Evolutionary conservation across 2,888 invertebrate species (phyloP).

Genomic region (Smittia aterrima): DNA sequence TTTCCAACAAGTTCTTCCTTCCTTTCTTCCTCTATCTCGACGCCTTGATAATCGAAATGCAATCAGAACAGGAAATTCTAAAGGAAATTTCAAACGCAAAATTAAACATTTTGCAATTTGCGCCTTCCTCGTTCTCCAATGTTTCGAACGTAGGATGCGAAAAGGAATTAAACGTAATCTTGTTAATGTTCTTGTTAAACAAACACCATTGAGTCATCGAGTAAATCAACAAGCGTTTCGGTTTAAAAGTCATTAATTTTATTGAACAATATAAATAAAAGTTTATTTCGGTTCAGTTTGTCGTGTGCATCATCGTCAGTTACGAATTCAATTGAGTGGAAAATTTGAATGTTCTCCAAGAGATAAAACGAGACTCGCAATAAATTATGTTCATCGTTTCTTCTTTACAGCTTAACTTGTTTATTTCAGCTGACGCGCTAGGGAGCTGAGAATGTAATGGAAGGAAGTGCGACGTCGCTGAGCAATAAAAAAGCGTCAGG

Average conservation of each 20-base stretch:
- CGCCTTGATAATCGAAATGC: no score
- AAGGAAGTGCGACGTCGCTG: not conserved
- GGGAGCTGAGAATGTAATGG: not conserved
- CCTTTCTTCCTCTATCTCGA: no score
- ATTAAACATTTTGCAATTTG: no score
- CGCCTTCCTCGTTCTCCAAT: no score
- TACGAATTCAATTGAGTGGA: not conserved
- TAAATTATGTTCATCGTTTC: not conserved
- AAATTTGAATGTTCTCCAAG: not conserved
- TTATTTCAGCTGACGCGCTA: not conserved
- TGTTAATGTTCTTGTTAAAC: no score
- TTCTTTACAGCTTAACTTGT: conserved; percentile 10
- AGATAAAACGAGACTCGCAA: not conserved
- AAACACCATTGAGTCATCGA: no score
- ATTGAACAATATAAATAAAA: not conserved
- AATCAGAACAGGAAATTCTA: no score
- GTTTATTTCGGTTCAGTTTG: not conserved
- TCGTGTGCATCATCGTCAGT: not conserved
- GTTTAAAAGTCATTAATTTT: conserved; percentile 21
- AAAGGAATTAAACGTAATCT: no score
- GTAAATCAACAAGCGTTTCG: no score
- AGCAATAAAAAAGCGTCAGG: not conserved
- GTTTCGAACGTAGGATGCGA: no score
- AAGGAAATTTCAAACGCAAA: no score
- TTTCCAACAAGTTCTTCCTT: no score